Percentiles rank a stretch among this genome's conserved stretches.
These are phyloP conservation scores for Macrosoma leucophasiata DNA, from an alignment of 2,888 invertebrate species.

Conservation along the genomic window DNA sequence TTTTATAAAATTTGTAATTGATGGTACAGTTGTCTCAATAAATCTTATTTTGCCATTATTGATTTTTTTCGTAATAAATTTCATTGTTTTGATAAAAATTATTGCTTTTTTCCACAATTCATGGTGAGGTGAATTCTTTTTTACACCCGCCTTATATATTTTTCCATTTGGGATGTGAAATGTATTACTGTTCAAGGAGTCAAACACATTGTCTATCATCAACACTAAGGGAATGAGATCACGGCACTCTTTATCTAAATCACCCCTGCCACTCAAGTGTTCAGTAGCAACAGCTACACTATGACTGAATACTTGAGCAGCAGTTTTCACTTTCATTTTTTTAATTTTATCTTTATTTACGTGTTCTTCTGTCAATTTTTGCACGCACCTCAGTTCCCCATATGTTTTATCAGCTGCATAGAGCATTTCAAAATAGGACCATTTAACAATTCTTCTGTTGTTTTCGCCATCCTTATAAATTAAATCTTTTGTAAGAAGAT, in stretches of 20 bases:
- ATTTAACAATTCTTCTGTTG: constrained; percentile 13
- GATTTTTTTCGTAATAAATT: constrained; percentile 6
- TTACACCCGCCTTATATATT: constrained; percentile 17
- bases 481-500: constrained; percentile 26
- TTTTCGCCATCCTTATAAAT: constrained; percentile 13
- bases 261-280: constrained; percentile 17
- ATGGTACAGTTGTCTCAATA: constrained; percentile 5
- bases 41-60: neutral
- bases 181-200: constrained; percentile 15
- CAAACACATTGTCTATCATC: constrained; percentile 21
- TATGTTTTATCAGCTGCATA: constrained; percentile 12
- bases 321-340: constrained; percentile 7
- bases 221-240: constrained; percentile 10
- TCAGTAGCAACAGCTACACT: constrained; percentile 13
- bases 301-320: constrained; percentile 8
- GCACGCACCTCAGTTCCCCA: constrained; percentile 9
- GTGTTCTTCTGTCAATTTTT: constrained; percentile 12
- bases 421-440: constrained; percentile 13
- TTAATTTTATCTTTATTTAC: constrained; percentile 3
- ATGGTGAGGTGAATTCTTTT: constrained; percentile 11
- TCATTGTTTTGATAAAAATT: constrained; percentile 5
- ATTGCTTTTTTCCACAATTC: constrained; percentile 10
- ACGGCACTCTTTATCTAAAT: constrained; percentile 13
- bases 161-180: constrained; percentile 18
- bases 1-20: constrained; percentile 12